Evolutionary conservation across 2,113 vertebrate genomes (phyloP), one percentile per base, ranked within the genome.

Genomic region (Ahaetulla prasina): DNA sequence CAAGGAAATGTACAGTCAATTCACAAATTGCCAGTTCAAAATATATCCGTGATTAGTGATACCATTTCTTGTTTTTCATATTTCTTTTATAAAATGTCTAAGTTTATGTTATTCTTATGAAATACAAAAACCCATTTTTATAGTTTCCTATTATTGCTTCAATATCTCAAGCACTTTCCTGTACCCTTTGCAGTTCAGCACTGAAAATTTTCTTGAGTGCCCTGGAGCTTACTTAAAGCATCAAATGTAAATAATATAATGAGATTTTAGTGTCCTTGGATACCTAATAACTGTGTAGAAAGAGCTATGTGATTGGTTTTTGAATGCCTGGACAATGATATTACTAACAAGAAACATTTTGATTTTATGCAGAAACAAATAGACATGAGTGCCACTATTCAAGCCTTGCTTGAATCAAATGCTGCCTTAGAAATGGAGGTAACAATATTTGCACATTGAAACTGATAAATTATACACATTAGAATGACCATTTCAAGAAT

Each of bases 341-440:
- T 60, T 96, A 20, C 93, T 94, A 43, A 96, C 96, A 89, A 95
- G 47, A 95, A 95, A 93, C 90, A 52, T 30, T n/a, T 94, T 94
- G 94, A 94, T 93, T 95, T 92, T 95, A 96, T 94, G 92, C 97
- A 99, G 99, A 99, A 97, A 96, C 97, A 96, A 93, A 93, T 98
- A 94, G 97, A 98, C 94, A 97, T 98, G 92, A 98, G 97, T 96
- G 97, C 98, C 94, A 97, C 98, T 96, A 97, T 98, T 97, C 98
- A 97, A 96, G 96, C 97, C 91, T 95, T 98, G 94, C 97, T 98
- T 92, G 97, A 98, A 85, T 97, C 98, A 86, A 97, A 97, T 53
- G 94, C 96, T 95, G 98, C 97, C 52, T 93, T 98, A 90, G 97
- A 97, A 96, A 98, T 98, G 92, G 98, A 99, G 99, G 99, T 99